Percentiles rank a stretch among this genome's conserved stretches.
These are phyloP conservation scores for Caenorhabditis briggsae DNA, from an alignment of 1,140 invertebrate genomes.

Conservation along the genomic window DNA sequence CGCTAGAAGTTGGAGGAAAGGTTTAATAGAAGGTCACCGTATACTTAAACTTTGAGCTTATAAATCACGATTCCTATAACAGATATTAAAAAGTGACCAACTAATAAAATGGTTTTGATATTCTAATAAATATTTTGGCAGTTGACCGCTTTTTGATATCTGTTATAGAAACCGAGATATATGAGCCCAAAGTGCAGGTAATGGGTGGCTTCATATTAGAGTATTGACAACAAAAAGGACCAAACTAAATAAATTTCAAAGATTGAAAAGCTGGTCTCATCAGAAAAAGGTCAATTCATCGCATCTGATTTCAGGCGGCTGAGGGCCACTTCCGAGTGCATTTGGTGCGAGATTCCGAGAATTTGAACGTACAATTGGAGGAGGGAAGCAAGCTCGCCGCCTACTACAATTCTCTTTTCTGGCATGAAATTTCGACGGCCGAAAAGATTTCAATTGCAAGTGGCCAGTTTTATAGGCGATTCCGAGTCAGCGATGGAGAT, in stretches of 20 bases:
- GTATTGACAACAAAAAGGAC: no score
- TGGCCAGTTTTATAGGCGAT: not conserved
- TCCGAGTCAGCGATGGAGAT: not conserved
- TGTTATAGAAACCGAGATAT: not conserved
- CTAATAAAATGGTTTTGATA: no score
- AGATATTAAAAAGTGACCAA: no score
- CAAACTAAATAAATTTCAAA: no score
- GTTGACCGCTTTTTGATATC: no score
- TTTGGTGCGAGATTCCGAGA: constrained; percentile 12
- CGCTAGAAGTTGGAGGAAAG: no score
- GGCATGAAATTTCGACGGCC: constrained; percentile 43
- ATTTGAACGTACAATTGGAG: constrained; percentile 32
- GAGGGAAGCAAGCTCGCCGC: constrained; percentile 49
- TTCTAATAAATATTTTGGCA: no score
- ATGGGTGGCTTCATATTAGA: no score
- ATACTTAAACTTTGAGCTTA: no score
- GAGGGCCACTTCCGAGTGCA: constrained; percentile 50
- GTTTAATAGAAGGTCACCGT: no score
- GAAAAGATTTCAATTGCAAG: constrained; percentile 39
- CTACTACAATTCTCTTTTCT: constrained; percentile 53
- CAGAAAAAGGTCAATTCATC: not conserved
- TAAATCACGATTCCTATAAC: no score
- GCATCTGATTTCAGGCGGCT: constrained; percentile 1
- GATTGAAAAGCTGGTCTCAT: no score
- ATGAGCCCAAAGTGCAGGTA: not conserved